Conservation (phyloP, 2,113 vertebrate genomes). For the Camarhynchus parvulus region DNA sequence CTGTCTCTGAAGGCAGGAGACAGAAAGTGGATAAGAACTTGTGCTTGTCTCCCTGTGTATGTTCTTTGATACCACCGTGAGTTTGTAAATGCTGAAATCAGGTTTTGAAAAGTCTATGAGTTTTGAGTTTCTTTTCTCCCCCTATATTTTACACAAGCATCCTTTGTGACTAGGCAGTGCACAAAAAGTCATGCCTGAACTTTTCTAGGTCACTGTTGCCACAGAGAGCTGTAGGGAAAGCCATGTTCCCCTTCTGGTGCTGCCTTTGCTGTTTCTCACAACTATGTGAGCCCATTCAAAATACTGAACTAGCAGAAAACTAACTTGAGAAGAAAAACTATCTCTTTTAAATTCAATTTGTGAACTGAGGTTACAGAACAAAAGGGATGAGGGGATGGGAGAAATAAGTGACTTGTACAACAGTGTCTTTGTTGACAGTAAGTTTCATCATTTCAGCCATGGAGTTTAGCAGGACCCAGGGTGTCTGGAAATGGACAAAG, state of each 20-base stretch:
- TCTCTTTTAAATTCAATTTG: background rate
- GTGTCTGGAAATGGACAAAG: background rate
- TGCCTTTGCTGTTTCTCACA: background rate
- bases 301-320: background rate
- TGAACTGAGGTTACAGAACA: background rate
- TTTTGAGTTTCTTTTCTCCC: background rate
- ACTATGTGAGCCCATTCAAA: background rate
- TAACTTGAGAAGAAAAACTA: background rate
- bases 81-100: background rate
- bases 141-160: background rate
- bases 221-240: background rate
- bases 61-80: background rate
- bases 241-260: background rate
- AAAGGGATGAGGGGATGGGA: accelerated
- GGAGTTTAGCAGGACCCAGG: background rate
- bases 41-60: background rate
- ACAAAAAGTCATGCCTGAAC: background rate
- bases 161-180: background rate
- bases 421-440: background rate
- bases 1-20: background rate
- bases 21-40: background rate
- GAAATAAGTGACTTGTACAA: background rate
- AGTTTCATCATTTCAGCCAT: background rate
- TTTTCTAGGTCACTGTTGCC: background rate
- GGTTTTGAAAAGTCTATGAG: background rate